Base-by-base conservation (phyloP, 2,888 invertebrate genomes). In the Icerya purchasi region DNA sequence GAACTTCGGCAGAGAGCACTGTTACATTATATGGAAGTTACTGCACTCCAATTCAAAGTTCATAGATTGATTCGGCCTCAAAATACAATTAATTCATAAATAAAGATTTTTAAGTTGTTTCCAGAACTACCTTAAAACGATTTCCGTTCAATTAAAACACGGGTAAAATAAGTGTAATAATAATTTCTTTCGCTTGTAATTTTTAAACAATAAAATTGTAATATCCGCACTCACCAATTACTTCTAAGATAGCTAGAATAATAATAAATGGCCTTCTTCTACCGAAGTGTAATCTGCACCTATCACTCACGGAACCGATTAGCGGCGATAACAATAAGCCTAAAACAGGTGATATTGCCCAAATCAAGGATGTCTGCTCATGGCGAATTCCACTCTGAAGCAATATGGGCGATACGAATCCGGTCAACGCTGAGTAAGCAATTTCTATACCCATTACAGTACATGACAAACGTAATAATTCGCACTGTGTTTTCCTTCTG, bases 401-500 rank as follows among this genome's bases (percentile, higher is more conserved):
- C 18, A 96, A 75, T 0, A 91, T 92, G 1, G 96, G 94, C 0
- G 92, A 93, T 0, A 94, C 94, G 72, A 94, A 94, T 1, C 94
- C 94, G 0, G 94, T 96, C 73, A 94, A 94, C 0, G 93, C 94
- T 0, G 96, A 92, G 70, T 96, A 96, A 0, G 93, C 92, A 72
- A 96, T 91, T 71, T 96, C 94, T 61, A 94, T 93, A 1, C 94
- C 94, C 86, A 92, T 93, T 1, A 96, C 93, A 0, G 92, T 92
- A 1, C 92, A 86, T 20, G 92, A 93, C 64, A 94, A 81, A 8
- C 89, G 77, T 64, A 92, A 80, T 65, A 94, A 73, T 70, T 93
- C 91, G 56, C 77, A 73, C 20, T 86, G 76, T 18, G 83, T 82
- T 75, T 91, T 91, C 64, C 78, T 75, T 72, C 89, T 89, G 70